These are phyloP conservation scores for Prietella phreatophila DNA, from an alignment of 2,113 vertebrate genomes.

Conservation along the genomic window DNA sequence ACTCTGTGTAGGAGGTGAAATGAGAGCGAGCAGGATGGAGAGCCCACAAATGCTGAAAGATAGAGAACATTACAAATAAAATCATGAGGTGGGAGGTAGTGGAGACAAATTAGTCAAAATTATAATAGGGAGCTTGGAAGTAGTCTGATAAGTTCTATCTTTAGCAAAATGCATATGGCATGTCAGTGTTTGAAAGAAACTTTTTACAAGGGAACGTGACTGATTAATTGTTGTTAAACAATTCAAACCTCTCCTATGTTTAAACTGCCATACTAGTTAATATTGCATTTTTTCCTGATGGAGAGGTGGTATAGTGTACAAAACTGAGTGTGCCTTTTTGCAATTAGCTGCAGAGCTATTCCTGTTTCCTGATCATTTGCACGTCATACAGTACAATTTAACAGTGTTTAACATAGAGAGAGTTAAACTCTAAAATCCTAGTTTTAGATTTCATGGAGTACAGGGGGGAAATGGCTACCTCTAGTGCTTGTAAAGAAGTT, in stretches of 20 bases:
- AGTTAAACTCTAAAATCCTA: neutral
- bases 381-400: neutral
- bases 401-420: neutral
- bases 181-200: neutral
- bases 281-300: neutral
- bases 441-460: no score
- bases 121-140: neutral
- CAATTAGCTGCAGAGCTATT: no score
- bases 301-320: neutral
- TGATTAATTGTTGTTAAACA: neutral
- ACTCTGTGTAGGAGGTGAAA: neutral
- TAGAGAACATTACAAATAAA: neutral
- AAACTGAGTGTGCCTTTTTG: neutral
- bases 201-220: neutral
- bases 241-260: neutral
- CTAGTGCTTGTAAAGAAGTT: neutral
- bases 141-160: neutral
- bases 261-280: neutral
- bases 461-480: no score
- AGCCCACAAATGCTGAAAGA: neutral
- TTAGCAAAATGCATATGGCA: neutral
- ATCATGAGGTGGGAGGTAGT: neutral
- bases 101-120: neutral
- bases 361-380: neutral
- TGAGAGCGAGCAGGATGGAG: neutral